Conservation (phyloP, 2,888 invertebrate species). For the Eupithecia abbreviata region DNA sequence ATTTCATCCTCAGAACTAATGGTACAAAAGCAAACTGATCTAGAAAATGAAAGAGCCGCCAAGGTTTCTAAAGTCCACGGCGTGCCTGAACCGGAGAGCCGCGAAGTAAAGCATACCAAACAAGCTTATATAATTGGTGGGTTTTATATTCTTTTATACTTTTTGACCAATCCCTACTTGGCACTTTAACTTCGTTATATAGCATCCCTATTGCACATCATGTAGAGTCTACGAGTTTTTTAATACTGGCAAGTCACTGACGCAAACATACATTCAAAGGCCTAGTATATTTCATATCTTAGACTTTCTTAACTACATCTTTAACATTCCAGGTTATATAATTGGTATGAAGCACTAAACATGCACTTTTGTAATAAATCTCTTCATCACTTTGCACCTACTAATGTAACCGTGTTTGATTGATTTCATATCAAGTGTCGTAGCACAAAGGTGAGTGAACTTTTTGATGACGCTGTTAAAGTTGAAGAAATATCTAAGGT, state of each 20-base stretch:
- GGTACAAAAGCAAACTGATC: neutral
- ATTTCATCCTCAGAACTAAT: neutral
- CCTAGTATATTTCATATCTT: neutral
- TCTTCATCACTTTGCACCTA: constrained; percentile 58
- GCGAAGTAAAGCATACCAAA: neutral
- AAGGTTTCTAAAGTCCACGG: neutral
- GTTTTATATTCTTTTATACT: neutral
- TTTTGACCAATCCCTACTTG: too few species aligned
- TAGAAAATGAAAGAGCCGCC: neutral
- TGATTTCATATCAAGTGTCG: constrained; percentile 25
- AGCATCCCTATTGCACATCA: neutral
- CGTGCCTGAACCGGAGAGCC: neutral
- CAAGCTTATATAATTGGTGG: neutral
- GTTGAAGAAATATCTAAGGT: constrained; percentile 10
- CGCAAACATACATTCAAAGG: neutral
- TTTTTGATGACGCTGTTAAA: neutral
- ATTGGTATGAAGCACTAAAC: constrained; percentile 61
- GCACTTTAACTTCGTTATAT: neutral
- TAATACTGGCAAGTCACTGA: neutral
- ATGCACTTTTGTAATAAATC: constrained; percentile 55
- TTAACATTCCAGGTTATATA: constrained; percentile 71
- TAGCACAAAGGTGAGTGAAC: constrained; percentile 32
- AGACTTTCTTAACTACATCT: neutral
- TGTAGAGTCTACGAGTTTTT: neutral
- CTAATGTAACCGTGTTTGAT: constrained; percentile 34